Evolutionary conservation across 2,888 invertebrate species (phyloP), one percentile per base, ranked within the genome.

Genomic region (Rhagophthalmus giganteus): DNA sequence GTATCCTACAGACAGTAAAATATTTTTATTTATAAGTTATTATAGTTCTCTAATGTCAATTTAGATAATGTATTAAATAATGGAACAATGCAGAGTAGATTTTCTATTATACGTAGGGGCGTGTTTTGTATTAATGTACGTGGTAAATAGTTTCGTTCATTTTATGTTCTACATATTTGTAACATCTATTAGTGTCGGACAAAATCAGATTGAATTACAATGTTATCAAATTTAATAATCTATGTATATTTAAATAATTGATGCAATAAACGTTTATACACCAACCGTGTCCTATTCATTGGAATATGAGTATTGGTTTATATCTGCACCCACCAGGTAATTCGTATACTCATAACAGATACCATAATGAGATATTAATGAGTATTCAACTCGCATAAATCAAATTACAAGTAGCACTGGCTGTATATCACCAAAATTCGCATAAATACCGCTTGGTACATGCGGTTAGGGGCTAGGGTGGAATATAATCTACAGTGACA

Each of bases 311-410:
- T 12, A 48, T 41, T 41, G 34, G 48, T 25, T 35, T 34, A 38
- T 46, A 47, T 41, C 41, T 42, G 35, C 20, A 31, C 2, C 9
- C 25, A 7, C 30, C 32, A 49, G 49, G 41, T 41, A 41, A 41
- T 12, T 14, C 14, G 26, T 47, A 41, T 31, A 41, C 32, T 49
- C 30, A 6, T 47, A 28, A 14, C 32, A 28, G 39, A 47, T 32
- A 62, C 59, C 60, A 63, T 68, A 66, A 66, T 63, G 61, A 64
- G 62, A 63, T 62, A 68, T 67, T 66, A 66, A 64, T 64, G 62
- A 60, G 59, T 63, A 63, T 67, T 64, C 61, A 62, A 57, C 61
- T 49, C 53, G 55, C 61, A 64, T 65, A 67, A 68, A 67, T 67
- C 67, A 68, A 63, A 66, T 68, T 67, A 64, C 55, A 61, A 66